Evolutionary conservation across 2,888 invertebrate species (phyloP).

Genomic region (Hanleya hanleyi): DNA sequence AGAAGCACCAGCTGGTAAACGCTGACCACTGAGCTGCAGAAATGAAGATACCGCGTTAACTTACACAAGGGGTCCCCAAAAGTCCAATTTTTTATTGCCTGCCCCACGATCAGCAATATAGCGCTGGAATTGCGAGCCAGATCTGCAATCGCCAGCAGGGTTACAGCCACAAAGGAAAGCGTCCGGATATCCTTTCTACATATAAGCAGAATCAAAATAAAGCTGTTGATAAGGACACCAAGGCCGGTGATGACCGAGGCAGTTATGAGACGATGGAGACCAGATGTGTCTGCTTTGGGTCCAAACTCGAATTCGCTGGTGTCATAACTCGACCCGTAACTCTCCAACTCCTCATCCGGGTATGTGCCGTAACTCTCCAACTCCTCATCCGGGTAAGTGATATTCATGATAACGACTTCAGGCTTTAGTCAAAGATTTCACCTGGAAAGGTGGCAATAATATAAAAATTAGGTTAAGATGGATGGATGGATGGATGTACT

Average conservation of each 20-base stretch:
- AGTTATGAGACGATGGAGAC: neutral
- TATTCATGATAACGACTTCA: too few relatives aligned
- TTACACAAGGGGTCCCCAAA: neutral
- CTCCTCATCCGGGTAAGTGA: too few relatives aligned
- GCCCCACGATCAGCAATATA: neutral
- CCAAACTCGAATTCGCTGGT: too few relatives aligned
- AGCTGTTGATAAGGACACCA: neutral
- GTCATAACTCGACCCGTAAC: too few relatives aligned
- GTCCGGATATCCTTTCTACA: neutral
- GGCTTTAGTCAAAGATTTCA: too few relatives aligned
- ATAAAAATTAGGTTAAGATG: too few relatives aligned
- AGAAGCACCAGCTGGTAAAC: neutral
- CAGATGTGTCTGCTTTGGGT: neutral
- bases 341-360: too few relatives aligned
- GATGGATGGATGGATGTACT: too few relatives aligned
- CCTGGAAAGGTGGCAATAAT: too few relatives aligned
- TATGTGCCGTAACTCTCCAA: too few relatives aligned
- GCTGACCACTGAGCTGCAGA: neutral
- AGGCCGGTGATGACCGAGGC: neutral
- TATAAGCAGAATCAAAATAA: neutral
- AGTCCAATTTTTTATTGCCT: neutral
- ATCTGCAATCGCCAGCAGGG: neutral
- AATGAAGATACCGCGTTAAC: neutral
- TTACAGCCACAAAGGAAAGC: neutral
- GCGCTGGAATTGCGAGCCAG: neutral